Evolutionary conservation across 2,888 invertebrate genomes (phyloP).

Genomic region (Galerucella calmariensis): DNA sequence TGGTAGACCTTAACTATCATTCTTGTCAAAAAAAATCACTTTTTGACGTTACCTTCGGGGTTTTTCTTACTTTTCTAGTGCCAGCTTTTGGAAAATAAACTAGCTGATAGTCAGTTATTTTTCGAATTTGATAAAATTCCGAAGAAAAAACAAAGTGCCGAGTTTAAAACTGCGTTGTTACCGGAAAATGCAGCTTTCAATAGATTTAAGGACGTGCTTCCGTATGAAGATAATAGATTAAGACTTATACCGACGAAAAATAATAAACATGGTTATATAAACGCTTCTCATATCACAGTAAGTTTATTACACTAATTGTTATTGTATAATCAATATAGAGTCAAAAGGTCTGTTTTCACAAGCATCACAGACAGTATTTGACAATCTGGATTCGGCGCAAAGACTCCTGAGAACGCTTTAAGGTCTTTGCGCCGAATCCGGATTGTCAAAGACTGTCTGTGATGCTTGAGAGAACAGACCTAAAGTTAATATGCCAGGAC

Average conservation of each 20-base stretch:
- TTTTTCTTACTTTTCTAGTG: slow-evolving; percentile 64
- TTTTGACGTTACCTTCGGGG: too few species aligned
- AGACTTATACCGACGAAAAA: slow-evolving; percentile 82
- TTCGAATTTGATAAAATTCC: slow-evolving; percentile 89
- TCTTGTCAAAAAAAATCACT: too few species aligned
- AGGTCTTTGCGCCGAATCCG: too few species aligned
- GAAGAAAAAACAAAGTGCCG: slow-evolving; percentile 77
- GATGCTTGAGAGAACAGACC: too few species aligned
- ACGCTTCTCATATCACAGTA: slow-evolving; percentile 91
- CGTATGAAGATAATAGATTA: slow-evolving; percentile 91
- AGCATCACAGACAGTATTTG: too few species aligned
- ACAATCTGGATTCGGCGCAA: too few species aligned
- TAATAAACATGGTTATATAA: slow-evolving; percentile 91
- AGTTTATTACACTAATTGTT: slow-evolving; percentile 23
- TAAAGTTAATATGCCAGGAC: too few species aligned
- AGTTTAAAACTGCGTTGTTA: slow-evolving; percentile 77
- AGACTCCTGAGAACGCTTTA: too few species aligned
- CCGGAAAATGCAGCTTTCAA: slow-evolving; percentile 73
- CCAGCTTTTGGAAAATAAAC: slow-evolving; percentile 73
- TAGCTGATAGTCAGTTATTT: slow-evolving; percentile 79
- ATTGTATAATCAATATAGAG: background rate
- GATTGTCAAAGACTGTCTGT: too few species aligned
- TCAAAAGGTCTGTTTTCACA: too few species aligned
- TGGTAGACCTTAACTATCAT: too few species aligned
- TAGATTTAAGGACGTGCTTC: slow-evolving; percentile 79